A percentile compares a stretch with the other conserved stretches of the same genome.
Evolutionary conservation across 2,113 vertebrate species (phyloP).

Genomic region (Geococcyx californianus): DNA sequence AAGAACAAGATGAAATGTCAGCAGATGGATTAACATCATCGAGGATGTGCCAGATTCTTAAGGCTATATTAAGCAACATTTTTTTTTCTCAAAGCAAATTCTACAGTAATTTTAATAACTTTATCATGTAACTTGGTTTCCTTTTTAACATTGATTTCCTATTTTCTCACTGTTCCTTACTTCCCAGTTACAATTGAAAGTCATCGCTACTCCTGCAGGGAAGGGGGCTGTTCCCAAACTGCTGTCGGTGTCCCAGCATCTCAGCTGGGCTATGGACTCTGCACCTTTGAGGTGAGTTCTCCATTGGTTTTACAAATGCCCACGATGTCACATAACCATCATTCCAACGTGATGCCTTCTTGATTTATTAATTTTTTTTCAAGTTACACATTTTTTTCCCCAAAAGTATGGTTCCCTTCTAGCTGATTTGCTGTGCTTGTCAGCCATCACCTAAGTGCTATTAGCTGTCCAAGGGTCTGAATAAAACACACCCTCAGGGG

Average conservation of each 20-base stretch:
- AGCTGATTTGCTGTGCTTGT: neutral
- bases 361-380: neutral
- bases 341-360: neutral
- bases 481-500: constrained; percentile 24
- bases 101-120: constrained; percentile 52
- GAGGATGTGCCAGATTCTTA: constrained; percentile 48
- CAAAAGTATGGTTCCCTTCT: neutral
- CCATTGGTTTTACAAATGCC: accelerated
- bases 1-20: constrained; percentile 60
- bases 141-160: neutral
- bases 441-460: constrained; percentile 43
- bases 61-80: constrained; percentile 55
- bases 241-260: neutral
- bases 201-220: neutral
- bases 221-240: neutral
- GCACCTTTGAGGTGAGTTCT: neutral
- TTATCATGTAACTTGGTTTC: neutral
- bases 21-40: constrained; percentile 59
- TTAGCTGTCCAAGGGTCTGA: constrained; percentile 5
- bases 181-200: no score
- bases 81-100: constrained; percentile 36
- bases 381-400: neutral
- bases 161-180: neutral
- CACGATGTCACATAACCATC: neutral
- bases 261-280: neutral